Base-by-base conservation (phyloP, 2,797 vertebrate species). In the Lutjanus argentimaculatus region DNA sequence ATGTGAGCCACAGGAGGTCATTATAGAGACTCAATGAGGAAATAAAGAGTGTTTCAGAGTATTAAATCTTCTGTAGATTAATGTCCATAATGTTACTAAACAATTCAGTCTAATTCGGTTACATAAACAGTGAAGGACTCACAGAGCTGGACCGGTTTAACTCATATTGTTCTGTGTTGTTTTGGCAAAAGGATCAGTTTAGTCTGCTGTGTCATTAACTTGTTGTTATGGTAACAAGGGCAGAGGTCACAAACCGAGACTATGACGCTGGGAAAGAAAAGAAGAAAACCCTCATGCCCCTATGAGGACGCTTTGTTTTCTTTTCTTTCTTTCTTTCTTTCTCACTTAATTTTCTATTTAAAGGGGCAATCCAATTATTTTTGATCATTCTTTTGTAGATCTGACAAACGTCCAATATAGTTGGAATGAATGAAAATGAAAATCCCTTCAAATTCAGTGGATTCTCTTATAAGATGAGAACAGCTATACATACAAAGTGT, bases 171-270 rank as follows among this genome's bases (percentile, higher is more conserved):
- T 74, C 25, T 3, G 42, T 77, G 63, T 85, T 84, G 67, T 90
- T 83, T 75, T 81, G 80, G 21, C 64, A n/a, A 36, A 36, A 68
- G 49, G 70, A 51, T 79, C 77, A 70, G 65, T 69, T 72, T 64
- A 69, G 48, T 72, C 65, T 85, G 85, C 86, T 86, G 79, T 82
- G 88, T 90, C 91, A 90, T 88, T 83, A 90, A 83, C 67, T 84
- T 89, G 89, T 87, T 91, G 87, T 89, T 91, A 91, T 92, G 88
- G 86, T 72, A 92, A 91, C 90, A 90, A 81, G 81, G 72, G 69
- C 88, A 86, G 67, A 91, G 91, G 85, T 90, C 79, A 85, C 51
- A 81, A 72, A 46, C 52, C 12, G 1, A 72, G 61, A 62, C 21
- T 19, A 19, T 45, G 40, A 83, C 2, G 22, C 48, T 70, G 76